Base-by-base conservation (phyloP, 2,797 vertebrate genomes). In the Anguilla obscura region DNA sequence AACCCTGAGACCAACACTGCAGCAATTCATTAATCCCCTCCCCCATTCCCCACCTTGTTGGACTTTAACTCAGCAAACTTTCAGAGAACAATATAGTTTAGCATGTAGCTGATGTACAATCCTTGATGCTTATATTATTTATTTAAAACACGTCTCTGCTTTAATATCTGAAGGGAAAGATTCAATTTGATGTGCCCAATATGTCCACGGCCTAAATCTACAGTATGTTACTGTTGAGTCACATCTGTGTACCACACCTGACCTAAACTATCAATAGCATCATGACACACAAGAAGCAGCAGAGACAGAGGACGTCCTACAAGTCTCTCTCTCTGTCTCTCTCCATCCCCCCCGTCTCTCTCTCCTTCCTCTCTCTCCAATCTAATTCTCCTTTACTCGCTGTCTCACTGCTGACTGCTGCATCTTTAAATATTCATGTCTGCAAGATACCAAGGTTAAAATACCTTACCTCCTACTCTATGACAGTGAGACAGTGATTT, bases 401-500 rank as follows among this genome's bases (percentile, higher is more conserved):
- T 40, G n/a, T 24, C 48, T 86, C 86, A 89, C 60, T 79, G 87
- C 45, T 2, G 24, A 87, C 21, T 45, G 76, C 45, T 50, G 79
- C 80, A 48, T 54, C 36, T 45, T 85, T 54, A 85, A 85, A 56
- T 69, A 84, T 69, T 86, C 36, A 74, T 52, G 85, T 69, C 30
- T 45, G 58, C 30, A 45, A 48, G 76, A 48, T 85, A 48, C 48
- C 48, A 74, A 87, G 52, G 36, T 66, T 40, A 86, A 30, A 84
- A 89, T 89, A 84, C 76, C 89, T 88, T 56, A 89, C 12, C 84
- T 14, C 50, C 9, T 84, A 80, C 66, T 88, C 84, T 58, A 66
- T 86, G 90, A 89, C 85, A 86, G 86, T 71, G 66, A 80, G 86
- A 88, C 90, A 86, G n/a, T 27, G 63, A 89, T 86, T 85, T 79